These are phyloP conservation scores for Gobiocypris rarus DNA, from an alignment of 2,113 vertebrate genomes.

Conservation along the genomic window DNA sequence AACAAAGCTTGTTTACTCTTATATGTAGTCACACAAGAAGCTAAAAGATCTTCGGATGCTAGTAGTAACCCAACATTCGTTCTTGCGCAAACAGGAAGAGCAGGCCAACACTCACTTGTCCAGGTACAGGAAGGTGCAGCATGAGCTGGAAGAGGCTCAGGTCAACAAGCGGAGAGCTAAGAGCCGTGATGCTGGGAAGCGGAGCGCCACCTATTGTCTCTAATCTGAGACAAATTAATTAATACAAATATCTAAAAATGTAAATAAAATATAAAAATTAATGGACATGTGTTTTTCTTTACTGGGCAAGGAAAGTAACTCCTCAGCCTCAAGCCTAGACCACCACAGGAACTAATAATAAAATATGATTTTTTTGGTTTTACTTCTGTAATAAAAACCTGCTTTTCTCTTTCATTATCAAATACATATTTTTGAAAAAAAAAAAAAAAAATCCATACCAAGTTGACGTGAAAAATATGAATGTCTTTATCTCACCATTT, in stretches of 20 bases:
- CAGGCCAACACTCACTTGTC: conserved; percentile 74
- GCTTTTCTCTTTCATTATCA: neutral
- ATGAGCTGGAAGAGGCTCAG: conserved; percentile 82
- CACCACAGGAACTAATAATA: no score
- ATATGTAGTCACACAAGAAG: neutral
- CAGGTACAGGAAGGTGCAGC: conserved; percentile 79
- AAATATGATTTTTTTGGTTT: no score
- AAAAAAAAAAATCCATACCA: conserved; percentile 44
- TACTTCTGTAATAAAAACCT: conserved; percentile 31
- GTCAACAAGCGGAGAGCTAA: conserved; percentile 79
- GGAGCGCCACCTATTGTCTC: conserved; percentile 43
- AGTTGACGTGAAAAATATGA: conserved; percentile 82
- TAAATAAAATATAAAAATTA: no score
- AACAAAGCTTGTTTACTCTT: neutral
- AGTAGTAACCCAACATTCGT: neutral
- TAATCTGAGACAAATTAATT: neutral
- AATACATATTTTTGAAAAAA: neutral
- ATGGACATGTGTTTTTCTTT: no score
- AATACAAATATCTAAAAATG: neutral
- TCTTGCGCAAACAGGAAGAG: conserved; percentile 75
- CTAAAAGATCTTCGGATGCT: neutral
- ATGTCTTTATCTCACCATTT: conserved; percentile 80
- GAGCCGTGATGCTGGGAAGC: conserved; percentile 72
- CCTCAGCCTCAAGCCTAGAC: no score
- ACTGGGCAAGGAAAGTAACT: no score